These are phyloP conservation scores for Sebastes iracundus DNA, from an alignment of 2,797 vertebrate genomes.

Conservation along the genomic window DNA sequence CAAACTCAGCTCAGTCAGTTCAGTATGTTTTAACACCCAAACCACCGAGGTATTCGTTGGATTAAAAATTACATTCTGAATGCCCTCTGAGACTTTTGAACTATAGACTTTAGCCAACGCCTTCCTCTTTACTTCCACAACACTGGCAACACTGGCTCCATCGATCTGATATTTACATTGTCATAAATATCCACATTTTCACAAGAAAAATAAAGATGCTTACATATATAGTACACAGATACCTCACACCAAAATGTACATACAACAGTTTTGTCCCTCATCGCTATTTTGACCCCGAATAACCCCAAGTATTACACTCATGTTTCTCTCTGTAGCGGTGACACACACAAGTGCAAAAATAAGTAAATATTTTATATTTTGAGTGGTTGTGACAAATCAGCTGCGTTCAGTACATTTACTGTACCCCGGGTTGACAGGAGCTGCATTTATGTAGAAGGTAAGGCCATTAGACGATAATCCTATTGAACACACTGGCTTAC, in stretches of 20 bases:
- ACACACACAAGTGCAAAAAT: constrained; percentile 75
- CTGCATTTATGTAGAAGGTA: constrained; percentile 61
- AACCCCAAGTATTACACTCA: constrained; percentile 35
- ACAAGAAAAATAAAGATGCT: constrained; percentile 84
- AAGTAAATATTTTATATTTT: constrained; percentile 52
- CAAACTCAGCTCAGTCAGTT: constrained; percentile 44
- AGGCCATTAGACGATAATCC: constrained; percentile 71
- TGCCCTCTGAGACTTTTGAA: constrained; percentile 39
- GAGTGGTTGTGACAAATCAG: constrained; percentile 57
- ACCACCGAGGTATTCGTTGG: constrained; percentile 38
- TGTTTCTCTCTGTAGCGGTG: constrained; percentile 49
- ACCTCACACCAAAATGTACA: constrained; percentile 81
- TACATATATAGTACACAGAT: constrained; percentile 81
- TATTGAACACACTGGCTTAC: constrained; percentile 57
- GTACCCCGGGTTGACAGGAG: constrained; percentile 51
- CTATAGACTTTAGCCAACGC: not conserved
- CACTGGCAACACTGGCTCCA: constrained; percentile 60
- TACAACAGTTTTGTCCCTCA: constrained; percentile 56
- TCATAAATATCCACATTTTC: constrained; percentile 82
- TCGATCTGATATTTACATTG: constrained; percentile 80
- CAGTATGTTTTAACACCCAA: constrained; percentile 18
- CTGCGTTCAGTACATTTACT: constrained; percentile 47
- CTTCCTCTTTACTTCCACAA: constrained; percentile 27
- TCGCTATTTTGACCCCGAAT: constrained; percentile 11
- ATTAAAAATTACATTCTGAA: constrained; percentile 75